Evolutionary conservation across 2,113 vertebrate genomes (phyloP).

Genomic region (Alligator sinensis): DNA sequence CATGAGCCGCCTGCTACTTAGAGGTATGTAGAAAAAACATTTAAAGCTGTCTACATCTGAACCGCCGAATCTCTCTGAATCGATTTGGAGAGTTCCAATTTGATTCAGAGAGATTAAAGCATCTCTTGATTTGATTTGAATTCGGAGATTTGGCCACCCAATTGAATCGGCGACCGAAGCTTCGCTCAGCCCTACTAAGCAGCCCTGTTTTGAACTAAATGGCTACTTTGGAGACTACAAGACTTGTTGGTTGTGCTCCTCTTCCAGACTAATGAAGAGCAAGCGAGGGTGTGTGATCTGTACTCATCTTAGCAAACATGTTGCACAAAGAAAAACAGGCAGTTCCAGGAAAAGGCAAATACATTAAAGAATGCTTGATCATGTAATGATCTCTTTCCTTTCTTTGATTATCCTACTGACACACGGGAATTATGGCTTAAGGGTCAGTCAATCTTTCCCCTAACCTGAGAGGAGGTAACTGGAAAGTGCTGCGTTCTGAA

Average conservation of each 20-base stretch:
- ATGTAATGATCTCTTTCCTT: background rate
- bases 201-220: background rate
- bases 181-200: too few species aligned
- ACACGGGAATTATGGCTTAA: accelerated
- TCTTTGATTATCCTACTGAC: background rate
- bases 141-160: too few species aligned
- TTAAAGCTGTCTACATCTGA: too few species aligned
- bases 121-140: too few species aligned
- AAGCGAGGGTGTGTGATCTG: background rate
- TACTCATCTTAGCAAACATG: background rate
- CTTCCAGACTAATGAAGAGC: background rate
- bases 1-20: too few species aligned
- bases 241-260: background rate
- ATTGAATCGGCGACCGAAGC: too few species aligned
- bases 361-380: background rate
- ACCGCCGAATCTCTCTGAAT: too few species aligned
- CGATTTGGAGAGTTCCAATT: too few species aligned
- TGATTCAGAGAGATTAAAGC: too few species aligned
- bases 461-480: accelerated
- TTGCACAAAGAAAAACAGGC: background rate
- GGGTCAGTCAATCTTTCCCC: accelerated
- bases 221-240: background rate
- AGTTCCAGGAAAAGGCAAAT: background rate
- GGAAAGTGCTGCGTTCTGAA: background rate
- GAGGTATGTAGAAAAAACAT: too few species aligned